Conservation (phyloP, 2,888 invertebrate species). For the Therioaphis trifolii region DNA sequence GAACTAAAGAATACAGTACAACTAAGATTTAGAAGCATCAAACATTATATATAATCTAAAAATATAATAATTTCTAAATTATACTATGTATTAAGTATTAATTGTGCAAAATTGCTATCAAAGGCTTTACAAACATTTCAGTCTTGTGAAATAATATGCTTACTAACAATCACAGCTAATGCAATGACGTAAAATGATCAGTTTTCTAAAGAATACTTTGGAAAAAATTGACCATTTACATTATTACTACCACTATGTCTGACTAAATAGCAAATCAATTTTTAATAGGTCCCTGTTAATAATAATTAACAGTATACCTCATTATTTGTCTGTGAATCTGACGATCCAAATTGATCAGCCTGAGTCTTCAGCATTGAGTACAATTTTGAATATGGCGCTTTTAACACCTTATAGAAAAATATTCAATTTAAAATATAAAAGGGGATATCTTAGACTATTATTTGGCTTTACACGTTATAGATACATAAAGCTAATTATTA, state of each 20-base stretch:
- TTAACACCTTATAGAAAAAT: conserved; percentile 81
- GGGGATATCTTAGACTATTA: conserved; percentile 51
- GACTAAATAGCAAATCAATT: conserved; percentile 54
- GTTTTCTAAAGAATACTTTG: conserved; percentile 19
- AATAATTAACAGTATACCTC: conserved; percentile 66
- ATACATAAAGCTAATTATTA: conserved; percentile 25
- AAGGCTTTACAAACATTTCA: conserved; percentile 43
- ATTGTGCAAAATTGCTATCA: conserved; percentile 55
- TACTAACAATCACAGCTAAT: conserved; percentile 55
- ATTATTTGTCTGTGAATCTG: conserved; percentile 71
- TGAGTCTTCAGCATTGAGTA: conserved; percentile 96
- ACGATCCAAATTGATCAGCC: conserved; percentile 81
- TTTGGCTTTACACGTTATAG: background rate
- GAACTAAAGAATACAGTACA: conserved; percentile 13
- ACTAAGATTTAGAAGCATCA: conserved; percentile 46
- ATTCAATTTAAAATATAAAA: conserved; percentile 68
- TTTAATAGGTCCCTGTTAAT: conserved; percentile 42
- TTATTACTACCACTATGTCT: conserved; percentile 49
- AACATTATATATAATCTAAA: conserved; percentile 44
- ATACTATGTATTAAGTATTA: conserved; percentile 52
- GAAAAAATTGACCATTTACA: conserved; percentile 42
- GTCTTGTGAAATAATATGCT: conserved; percentile 55
- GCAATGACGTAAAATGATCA: conserved; percentile 49
- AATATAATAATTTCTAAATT: conserved; percentile 46
- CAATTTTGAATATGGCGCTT: conserved; percentile 96